These are phyloP conservation scores for Dryas iulia DNA, from an alignment of 1,140 invertebrate genomes.

Conservation along the genomic window DNA sequence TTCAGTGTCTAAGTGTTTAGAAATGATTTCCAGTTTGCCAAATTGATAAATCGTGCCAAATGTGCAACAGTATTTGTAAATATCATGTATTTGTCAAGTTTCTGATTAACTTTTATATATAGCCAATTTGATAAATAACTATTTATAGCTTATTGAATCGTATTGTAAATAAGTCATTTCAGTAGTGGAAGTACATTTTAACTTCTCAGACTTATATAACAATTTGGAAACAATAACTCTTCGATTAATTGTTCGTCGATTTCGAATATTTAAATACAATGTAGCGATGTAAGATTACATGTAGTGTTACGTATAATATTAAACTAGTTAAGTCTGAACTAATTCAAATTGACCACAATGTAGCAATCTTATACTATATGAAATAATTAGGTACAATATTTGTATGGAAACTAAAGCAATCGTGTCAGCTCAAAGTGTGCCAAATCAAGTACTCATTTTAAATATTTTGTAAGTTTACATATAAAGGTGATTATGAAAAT, in stretches of 20 bases:
- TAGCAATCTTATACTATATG: conserved; percentile 17
- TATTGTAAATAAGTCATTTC: conserved; percentile 29
- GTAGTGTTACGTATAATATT: conserved; percentile 9
- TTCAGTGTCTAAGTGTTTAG: conserved; percentile 17
- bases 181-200: conserved; percentile 13
- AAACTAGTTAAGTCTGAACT: conserved; percentile 11
- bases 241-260: conserved; percentile 18
- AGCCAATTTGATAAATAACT: conserved; percentile 27
- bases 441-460: conserved; percentile 52
- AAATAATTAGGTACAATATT: conserved; percentile 20
- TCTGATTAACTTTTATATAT: conserved; percentile 27
- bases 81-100: conserved; percentile 22
- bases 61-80: conserved; percentile 29
- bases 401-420: conserved; percentile 37
- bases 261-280: conserved; percentile 20
- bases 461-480: conserved; percentile 69
- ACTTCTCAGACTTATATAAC: conserved; percentile 11
- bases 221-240: conserved; percentile 19
- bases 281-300: conserved; percentile 3
- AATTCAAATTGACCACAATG: conserved; percentile 28
- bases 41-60: conserved; percentile 33
- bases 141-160: conserved; percentile 17
- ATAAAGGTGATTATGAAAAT: conserved; percentile 51
- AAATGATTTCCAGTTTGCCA: conserved; percentile 25
- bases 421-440: conserved; percentile 53